Conservation (phyloP, 2,797 vertebrate species). For the Octomys mimax region DNA sequence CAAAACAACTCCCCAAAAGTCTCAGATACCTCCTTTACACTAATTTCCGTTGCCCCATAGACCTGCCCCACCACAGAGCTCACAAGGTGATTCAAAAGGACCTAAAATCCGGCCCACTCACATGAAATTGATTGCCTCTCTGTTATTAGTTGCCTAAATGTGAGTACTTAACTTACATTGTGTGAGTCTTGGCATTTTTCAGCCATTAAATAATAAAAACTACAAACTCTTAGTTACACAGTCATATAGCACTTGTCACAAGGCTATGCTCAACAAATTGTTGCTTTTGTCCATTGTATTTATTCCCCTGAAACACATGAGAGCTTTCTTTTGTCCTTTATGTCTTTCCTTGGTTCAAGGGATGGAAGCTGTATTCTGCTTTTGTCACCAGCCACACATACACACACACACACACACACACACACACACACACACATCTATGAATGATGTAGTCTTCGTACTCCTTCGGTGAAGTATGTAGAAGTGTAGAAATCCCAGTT, state of each 20-base stretch:
- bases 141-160: neutral
- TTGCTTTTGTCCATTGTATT: neutral
- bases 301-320: neutral
- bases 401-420: neutral
- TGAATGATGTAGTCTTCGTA: neutral
- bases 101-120: neutral
- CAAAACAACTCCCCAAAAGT: neutral
- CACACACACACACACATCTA: neutral
- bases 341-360: neutral
- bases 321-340: neutral
- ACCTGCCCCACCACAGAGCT: too few relatives aligned
- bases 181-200: neutral
- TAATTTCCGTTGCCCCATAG: neutral
- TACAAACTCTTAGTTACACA: neutral
- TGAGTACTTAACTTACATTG: neutral
- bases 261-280: neutral
- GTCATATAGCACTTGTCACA: neutral
- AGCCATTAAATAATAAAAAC: neutral
- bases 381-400: neutral
- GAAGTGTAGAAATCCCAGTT: neutral
- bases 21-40: neutral
- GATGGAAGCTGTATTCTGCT: neutral
- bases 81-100: fast-evolving
- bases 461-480: neutral
- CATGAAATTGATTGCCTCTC: neutral